A percentile compares a stretch with the other conserved stretches of the same genome.
These are phyloP conservation scores for Antechinus stuartii DNA, from an alignment of 2,113 vertebrate species.

Conservation along the genomic window DNA sequence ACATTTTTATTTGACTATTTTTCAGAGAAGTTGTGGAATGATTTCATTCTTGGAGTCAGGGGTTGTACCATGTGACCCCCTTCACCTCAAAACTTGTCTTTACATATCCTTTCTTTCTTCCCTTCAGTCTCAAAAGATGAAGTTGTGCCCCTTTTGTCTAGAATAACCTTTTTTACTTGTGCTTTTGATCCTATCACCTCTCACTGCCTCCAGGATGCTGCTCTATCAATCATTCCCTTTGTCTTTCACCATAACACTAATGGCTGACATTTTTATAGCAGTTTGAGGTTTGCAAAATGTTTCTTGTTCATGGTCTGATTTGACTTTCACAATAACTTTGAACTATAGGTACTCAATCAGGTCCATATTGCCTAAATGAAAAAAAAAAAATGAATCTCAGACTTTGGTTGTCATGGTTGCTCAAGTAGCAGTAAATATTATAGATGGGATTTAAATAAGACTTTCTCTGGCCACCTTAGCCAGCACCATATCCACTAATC, in stretches of 20 bases:
- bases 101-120: neutral
- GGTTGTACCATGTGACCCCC: neutral
- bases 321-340: neutral
- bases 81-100: neutral
- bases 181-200: neutral
- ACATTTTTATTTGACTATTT: slow-evolving; percentile 59
- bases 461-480: neutral
- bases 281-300: neutral
- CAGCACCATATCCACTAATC: neutral
- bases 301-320: neutral
- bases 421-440: neutral
- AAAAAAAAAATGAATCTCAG: neutral
- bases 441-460: neutral
- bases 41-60: neutral
- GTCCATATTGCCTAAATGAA: neutral
- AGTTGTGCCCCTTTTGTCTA: neutral
- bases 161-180: neutral
- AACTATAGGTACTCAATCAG: neutral
- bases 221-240: neutral
- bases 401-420: neutral
- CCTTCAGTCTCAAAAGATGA: neutral
- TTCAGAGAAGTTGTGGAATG: neutral
- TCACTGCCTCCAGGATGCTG: neutral
- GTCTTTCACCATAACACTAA: neutral
- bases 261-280: neutral